Percentiles rank a stretch among this genome's conserved stretches.
phyloP scores from a whole-genome alignment of 2,113 vertebrate genomes.

The Chamaea fasciata region DNA sequence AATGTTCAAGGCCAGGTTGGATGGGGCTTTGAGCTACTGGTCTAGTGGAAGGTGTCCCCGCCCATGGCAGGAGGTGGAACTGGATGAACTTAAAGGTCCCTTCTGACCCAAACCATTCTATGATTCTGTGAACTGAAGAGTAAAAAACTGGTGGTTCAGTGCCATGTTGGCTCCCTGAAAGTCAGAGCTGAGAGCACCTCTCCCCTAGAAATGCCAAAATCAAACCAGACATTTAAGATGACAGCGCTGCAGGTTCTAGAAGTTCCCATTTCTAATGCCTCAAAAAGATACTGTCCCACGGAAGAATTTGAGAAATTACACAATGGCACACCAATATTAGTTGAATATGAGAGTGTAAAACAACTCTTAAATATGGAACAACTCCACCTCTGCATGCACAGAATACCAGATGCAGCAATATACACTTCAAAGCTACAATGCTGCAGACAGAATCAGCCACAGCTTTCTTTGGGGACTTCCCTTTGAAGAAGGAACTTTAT shows the following conservation, averaged over 20 bases:
- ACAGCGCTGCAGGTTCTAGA: background rate
- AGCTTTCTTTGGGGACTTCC: background rate
- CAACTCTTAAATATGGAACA: background rate
- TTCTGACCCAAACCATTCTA: background rate
- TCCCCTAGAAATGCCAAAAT: background rate
- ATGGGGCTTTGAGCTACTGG: background rate
- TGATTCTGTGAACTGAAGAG: background rate
- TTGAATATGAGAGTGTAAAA: background rate
- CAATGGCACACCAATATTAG: background rate
- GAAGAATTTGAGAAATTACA: background rate
- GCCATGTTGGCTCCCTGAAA: background rate
- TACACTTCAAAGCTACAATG: background rate
- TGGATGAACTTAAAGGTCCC: background rate
- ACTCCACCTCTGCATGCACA: background rate
- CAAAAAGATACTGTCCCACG: background rate
- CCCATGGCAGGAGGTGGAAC: background rate
- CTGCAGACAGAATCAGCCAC: background rate
- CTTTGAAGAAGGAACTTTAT: background rate
- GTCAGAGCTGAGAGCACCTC: background rate
- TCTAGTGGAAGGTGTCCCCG: background rate
- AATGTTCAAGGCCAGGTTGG: background rate
- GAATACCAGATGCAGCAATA: background rate
- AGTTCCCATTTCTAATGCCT: background rate
- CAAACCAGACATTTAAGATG: background rate
- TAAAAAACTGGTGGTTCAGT: background rate